These are phyloP conservation scores for Eurosta solidaginis DNA, from an alignment of 1,140 invertebrate genomes.

Conservation along the genomic window DNA sequence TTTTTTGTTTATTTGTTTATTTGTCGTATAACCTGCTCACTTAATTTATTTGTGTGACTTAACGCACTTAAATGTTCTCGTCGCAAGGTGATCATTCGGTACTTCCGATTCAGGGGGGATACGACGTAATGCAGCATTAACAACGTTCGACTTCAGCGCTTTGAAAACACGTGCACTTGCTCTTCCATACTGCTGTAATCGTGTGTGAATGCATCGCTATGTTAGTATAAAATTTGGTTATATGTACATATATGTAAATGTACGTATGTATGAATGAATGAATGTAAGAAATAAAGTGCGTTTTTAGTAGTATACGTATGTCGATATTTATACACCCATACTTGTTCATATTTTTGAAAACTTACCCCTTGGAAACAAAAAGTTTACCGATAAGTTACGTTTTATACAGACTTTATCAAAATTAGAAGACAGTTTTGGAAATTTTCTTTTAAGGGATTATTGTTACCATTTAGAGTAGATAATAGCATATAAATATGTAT, in stretches of 20 bases:
- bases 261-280: neutral
- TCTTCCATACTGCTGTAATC: neutral
- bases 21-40: neutral
- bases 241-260: neutral
- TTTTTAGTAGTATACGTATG: too few relatives aligned
- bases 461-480: too few relatives aligned
- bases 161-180: slow-evolving; percentile 12
- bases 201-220: neutral
- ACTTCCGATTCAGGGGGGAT: neutral
- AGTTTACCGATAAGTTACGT: too few relatives aligned
- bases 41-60: slow-evolving; percentile 12
- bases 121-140: neutral
- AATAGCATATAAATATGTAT: too few relatives aligned
- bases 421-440: too few relatives aligned
- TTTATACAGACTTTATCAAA: too few relatives aligned
- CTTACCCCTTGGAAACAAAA: too few relatives aligned
- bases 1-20: neutral
- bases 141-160: neutral
- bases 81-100: neutral
- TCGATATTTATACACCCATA: too few relatives aligned
- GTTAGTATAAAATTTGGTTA: neutral
- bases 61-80: neutral
- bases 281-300: too few relatives aligned
- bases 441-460: too few relatives aligned
- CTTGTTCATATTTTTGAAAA: too few relatives aligned